Percentiles rank a stretch among this genome's conserved stretches.
Conservation (phyloP, 2,797 vertebrate genomes). For the Notamacropus eugenii region DNA sequence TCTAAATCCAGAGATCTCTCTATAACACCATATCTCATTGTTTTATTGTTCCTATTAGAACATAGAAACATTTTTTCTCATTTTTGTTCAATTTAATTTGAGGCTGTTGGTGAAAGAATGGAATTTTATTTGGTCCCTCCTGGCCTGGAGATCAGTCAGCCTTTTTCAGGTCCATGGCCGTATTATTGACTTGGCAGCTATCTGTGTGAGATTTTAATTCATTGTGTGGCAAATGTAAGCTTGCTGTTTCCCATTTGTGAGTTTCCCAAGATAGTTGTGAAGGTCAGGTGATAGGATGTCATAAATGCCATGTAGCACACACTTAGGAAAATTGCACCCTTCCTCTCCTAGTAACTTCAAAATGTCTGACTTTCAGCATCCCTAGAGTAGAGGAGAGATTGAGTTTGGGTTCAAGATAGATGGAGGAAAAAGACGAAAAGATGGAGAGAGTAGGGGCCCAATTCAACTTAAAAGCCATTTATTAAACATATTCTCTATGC, state of each 20-base stretch:
- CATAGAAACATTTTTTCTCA: background rate
- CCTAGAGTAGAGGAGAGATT: background rate
- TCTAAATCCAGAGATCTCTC: background rate
- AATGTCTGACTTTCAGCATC: background rate
- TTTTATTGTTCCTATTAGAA: background rate
- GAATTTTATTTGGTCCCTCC: background rate
- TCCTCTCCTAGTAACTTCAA: background rate
- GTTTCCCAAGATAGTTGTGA: background rate
- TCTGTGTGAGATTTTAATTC: background rate
- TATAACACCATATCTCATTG: background rate
- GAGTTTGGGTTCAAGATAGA: background rate
- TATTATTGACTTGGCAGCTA: background rate
- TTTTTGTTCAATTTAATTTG: background rate
- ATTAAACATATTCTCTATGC: background rate
- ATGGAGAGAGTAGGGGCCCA: background rate
- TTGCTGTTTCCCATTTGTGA: background rate
- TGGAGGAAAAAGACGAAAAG: background rate
- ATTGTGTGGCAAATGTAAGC: background rate
- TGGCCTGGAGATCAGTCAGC: background rate
- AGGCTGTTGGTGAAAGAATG: background rate
- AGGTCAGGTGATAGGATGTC: background rate
- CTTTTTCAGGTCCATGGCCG: background rate
- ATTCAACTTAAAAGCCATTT: background rate
- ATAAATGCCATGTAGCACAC: background rate
- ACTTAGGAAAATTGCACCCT: background rate